These are phyloP conservation scores for Drosophila kikkawai DNA, from an alignment of 1,140 invertebrate genomes.

Conservation along the genomic window DNA sequence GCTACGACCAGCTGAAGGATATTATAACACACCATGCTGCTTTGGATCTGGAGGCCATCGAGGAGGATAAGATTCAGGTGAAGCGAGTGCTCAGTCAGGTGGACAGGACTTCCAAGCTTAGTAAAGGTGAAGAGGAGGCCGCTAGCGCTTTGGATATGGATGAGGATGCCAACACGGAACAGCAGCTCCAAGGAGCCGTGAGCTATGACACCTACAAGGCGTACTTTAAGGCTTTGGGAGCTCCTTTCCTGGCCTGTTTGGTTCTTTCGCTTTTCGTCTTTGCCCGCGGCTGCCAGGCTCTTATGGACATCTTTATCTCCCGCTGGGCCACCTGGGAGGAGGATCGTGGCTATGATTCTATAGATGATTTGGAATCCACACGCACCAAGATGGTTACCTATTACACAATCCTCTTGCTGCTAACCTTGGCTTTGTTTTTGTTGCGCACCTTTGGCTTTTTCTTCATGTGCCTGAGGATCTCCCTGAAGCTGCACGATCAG, in stretches of 20 bases:
- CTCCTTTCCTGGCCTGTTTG: constrained; percentile 86
- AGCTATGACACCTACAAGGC: constrained; percentile 87
- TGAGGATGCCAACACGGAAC: constrained; percentile 74
- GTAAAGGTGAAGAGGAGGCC: constrained; percentile 9
- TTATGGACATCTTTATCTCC: constrained; percentile 91
- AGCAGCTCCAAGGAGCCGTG: constrained; percentile 81
- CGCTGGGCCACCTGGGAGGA: constrained; percentile 86
- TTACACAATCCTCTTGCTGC: constrained; percentile 51
- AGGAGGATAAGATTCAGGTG: constrained; percentile 57
- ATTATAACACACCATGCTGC: constrained; percentile 58
- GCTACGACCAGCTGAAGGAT: constrained; percentile 75
- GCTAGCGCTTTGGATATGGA: background rate
- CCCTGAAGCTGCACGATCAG: constrained; percentile 91
- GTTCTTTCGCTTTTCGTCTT: constrained; percentile 88
- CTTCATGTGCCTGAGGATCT: constrained; percentile 91
- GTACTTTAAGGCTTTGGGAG: constrained; percentile 90
- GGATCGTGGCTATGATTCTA: constrained; percentile 33
- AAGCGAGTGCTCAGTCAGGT: constrained; percentile 68
- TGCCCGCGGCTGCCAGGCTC: constrained; percentile 89
- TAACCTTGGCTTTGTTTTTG: constrained; percentile 73
- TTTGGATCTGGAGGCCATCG: constrained; percentile 65
- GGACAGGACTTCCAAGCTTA: constrained; percentile 59
- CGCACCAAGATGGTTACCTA: constrained; percentile 56
- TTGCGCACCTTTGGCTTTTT: constrained; percentile 90
- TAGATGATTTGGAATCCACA: constrained; percentile 27